Evolutionary conservation across 1,140 invertebrate genomes (phyloP), one percentile per base, ranked within the genome.

Genomic region (Protaetia brevitarsis): DNA sequence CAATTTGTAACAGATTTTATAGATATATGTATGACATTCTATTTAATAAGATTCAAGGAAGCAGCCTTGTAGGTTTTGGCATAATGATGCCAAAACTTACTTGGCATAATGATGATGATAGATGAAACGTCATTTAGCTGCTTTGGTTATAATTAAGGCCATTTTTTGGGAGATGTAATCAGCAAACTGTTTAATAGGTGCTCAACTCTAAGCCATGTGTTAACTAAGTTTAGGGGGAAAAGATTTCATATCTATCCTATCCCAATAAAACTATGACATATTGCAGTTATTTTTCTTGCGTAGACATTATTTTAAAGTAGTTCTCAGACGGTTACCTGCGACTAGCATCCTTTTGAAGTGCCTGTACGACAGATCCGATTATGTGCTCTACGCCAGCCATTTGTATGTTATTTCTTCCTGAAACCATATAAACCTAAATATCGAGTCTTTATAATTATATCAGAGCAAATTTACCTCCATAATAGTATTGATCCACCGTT

Each of bases 381-480:
- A 96, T 96, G 72, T 94, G 94, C 72, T 92, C 89, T 0, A 95
- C 92, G 2, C 89, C 91, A n/a, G 89, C 90, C 29, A 83, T 82
- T 72, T 92, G 89, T 3, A 89, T 89, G 0, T 72, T 75, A 11
- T 86, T 84, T 2, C 80, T 81, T 76, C 83, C 89, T 91, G 73
- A 41, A 79, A 75, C 67, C 70, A 21, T 51, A 51, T 74, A 74
- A 70, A 30, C 1, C 0, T 16, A 0, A 31, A 65, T 28, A 64
- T 19, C 34, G 7, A 64, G 34, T 23, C 10, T 57, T 19, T 2
- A 11, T 58, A 1, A 34, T 30, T 5, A 30, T 59, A 21, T 21
- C 36, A 16, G 16, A 62, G 16, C 11, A n/a, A 63, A 68, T 81
- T 81, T 78, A 86, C 86, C 81, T 77, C 89, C 89, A 76, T 86